phyloP scores from a whole-genome alignment of 2,797 vertebrate genomes.

The Astyanax mexicanus region DNA sequence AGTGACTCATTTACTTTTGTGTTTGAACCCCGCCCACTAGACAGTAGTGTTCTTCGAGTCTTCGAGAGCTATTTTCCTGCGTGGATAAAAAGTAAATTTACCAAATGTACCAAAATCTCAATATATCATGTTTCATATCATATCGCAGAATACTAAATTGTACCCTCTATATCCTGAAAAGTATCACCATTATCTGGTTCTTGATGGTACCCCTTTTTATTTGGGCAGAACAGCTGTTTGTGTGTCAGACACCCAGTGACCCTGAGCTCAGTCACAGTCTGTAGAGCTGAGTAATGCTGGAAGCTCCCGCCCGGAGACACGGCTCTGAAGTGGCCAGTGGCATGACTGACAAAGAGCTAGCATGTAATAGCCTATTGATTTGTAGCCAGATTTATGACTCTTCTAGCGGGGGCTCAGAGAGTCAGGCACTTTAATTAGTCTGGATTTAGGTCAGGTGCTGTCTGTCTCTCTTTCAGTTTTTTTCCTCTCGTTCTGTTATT shows the following conservation, averaged over 20 bases:
- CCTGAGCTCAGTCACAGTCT: background rate
- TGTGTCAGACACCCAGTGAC: background rate
- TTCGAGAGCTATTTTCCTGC: too few relatives aligned
- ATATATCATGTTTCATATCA: too few relatives aligned
- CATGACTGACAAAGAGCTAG: conserved; percentile 1
- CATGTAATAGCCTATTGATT: conserved; percentile 34
- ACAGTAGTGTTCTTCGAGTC: too few relatives aligned
- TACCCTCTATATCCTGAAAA: too few relatives aligned
- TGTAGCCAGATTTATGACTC: conserved; percentile 33
- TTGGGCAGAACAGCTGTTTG: background rate
- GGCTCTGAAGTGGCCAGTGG: conserved; percentile 6
- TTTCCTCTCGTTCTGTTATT: conserved; percentile 36
- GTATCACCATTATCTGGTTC: too few relatives aligned
- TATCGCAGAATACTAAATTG: too few relatives aligned
- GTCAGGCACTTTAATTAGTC: background rate
- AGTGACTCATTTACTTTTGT: too few relatives aligned
- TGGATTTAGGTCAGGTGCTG: conserved; percentile 22
- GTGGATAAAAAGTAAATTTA: too few relatives aligned
- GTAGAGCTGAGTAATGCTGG: conserved; percentile 10
- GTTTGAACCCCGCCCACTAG: too few relatives aligned
- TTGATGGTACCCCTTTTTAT: too few relatives aligned
- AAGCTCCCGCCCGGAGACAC: conserved; percentile 26
- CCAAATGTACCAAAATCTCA: too few relatives aligned
- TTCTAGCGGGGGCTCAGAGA: background rate
- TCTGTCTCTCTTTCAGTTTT: conserved; percentile 1